Evolutionary conservation across 2,797 vertebrate species (phyloP), one percentile per base, ranked within the genome.

Genomic region (Gymnocypris eckloni): DNA sequence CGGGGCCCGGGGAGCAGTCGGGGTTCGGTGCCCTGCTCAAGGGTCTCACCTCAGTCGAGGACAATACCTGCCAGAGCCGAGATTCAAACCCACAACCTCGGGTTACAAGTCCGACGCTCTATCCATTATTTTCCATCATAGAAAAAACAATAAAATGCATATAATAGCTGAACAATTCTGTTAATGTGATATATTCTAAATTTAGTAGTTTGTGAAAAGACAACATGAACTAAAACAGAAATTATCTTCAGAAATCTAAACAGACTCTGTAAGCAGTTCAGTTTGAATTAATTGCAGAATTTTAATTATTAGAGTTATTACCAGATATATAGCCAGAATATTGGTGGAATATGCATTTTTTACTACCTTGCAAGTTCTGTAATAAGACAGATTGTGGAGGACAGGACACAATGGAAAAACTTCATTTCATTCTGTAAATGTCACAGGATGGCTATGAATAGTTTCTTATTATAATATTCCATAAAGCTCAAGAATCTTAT

Each of bases 341-440:
- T 72, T 45, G 56, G 39, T 33, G 39, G 33, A 84, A 84, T 70
- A 78, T 59, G 4, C 18, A 5, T 59, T 61, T 18, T 69, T 6
- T 37, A 12, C 48, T n/a, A 11, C 25, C 15, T 59, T 48, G 41
- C 18, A 45, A 79, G 69, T 9, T 25, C 13, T 61, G 11, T 70
- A 45, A 59, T 79, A 79, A 79, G 8, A 39, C 52, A 11, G 48
- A 71, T 59, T 79, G 69, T 18, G 48, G 86, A 64, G 61, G 83
- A 79, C 73, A 72, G 81, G 64, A 70, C 59, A 39, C 84, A 13
- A 25, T 39, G 39, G 70, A 79, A 66, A 86, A 50, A 84, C 67
- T 59, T 39, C 67, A 54, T 25, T 81, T 54, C 39, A 45, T 67
- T 73, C 28, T n/a, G 76, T 73, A 64, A 84, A 83, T 87, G 79